A percentile compares a stretch with the other conserved stretches of the same genome.
These are phyloP conservation scores for Chrysolina oricalcia DNA, from an alignment of 2,888 invertebrate genomes.

Conservation along the genomic window DNA sequence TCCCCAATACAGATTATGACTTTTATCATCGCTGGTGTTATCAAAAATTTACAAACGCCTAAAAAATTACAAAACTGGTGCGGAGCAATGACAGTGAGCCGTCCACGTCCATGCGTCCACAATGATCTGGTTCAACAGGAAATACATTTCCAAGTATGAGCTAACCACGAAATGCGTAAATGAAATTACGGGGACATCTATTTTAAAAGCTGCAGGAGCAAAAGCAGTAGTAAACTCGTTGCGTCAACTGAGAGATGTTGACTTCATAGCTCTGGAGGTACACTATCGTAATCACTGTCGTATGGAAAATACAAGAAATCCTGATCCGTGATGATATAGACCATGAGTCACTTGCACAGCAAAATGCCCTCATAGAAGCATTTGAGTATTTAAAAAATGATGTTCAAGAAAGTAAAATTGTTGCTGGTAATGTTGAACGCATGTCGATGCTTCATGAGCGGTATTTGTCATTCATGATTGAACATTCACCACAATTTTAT, in stretches of 20 bases:
- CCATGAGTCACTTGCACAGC: not conserved
- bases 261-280: too few relatives aligned
- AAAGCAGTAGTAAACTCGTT: too few relatives aligned
- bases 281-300: too few relatives aligned
- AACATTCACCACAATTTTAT: conserved; percentile 1
- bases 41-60: not conserved
- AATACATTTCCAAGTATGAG: not conserved
- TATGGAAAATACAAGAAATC: not conserved
- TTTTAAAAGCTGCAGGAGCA: not conserved
- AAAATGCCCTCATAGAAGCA: not conserved
- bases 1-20: not conserved
- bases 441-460: conserved; percentile 3
- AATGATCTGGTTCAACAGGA: not conserved
- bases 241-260: too few relatives aligned
- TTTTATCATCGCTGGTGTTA: not conserved
- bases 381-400: not conserved
- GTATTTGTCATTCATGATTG: not conserved
- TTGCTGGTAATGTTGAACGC: not conserved
- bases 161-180: too few relatives aligned
- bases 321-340: not conserved
- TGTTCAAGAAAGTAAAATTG: conserved; percentile 3
- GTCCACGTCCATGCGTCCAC: too few relatives aligned
- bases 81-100: not conserved
- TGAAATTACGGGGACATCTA: not conserved
- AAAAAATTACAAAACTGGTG: not conserved